phyloP scores from a whole-genome alignment of 2,113 vertebrate species.

The Ploceus nigricollis region DNA sequence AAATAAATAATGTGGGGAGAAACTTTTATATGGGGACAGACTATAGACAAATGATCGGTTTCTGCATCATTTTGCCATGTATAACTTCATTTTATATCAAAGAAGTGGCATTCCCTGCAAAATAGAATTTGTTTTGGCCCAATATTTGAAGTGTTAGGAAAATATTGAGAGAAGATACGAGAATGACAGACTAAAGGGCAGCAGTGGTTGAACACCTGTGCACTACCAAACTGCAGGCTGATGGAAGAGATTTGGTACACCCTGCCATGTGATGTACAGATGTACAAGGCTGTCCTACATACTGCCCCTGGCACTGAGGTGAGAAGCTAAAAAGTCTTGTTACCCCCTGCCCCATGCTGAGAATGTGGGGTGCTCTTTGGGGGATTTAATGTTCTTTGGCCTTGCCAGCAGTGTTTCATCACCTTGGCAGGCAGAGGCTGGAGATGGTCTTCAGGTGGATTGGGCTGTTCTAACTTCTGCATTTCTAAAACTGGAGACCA shows the following conservation, averaged over 20 bases:
- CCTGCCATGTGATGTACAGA: neutral
- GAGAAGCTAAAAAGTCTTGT: neutral
- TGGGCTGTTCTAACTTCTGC: neutral
- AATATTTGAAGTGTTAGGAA: neutral
- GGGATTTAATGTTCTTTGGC: neutral
- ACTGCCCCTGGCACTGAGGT: neutral
- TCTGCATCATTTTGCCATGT: neutral
- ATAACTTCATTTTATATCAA: neutral
- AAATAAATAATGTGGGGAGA: neutral
- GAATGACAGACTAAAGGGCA: neutral
- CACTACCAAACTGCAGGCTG: neutral
- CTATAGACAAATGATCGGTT: neutral
- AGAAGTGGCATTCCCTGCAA: neutral
- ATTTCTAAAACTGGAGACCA: neutral
- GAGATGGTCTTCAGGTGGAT: neutral
- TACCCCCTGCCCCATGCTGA: neutral
- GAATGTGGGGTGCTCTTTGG: neutral
- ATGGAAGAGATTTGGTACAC: neutral
- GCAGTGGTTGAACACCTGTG: neutral
- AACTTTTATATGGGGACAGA: neutral
- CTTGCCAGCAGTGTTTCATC: neutral
- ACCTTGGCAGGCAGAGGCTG: neutral
- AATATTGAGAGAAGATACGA: neutral
- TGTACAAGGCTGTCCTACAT: neutral
- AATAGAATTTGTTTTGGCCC: neutral